Evolutionary conservation across 2,888 invertebrate species (phyloP).

Genomic region (Acheta domesticus): DNA sequence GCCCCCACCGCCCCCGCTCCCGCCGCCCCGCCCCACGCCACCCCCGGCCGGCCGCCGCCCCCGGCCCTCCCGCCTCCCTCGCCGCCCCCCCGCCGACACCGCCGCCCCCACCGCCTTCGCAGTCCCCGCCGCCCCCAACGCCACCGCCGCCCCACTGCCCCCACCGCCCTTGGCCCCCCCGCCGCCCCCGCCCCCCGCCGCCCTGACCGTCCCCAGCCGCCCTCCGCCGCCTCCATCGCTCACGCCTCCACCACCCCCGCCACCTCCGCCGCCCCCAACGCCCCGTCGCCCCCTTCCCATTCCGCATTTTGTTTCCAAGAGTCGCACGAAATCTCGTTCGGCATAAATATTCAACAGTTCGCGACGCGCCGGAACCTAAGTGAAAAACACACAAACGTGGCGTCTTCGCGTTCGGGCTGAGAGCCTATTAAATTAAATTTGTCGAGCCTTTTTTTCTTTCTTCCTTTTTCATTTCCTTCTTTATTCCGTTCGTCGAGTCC

Average conservation of each 20-base stretch:
- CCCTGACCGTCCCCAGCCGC: neutral
- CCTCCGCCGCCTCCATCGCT: too few species aligned
- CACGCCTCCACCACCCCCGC: too few species aligned
- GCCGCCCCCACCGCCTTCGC: too few species aligned
- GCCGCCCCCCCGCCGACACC: neutral
- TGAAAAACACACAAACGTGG: neutral
- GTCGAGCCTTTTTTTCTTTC: neutral
- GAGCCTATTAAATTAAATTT: slow-evolving; percentile 18
- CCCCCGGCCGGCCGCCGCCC: neutral
- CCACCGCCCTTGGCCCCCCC: neutral
- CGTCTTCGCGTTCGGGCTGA: neutral
- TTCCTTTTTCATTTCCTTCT: neutral
- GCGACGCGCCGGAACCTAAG: neutral
- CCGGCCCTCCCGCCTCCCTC: neutral
- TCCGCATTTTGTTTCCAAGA: slow-evolving; percentile 6
- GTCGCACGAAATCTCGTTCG: slow-evolving; percentile 18
- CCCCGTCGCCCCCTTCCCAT: neutral
- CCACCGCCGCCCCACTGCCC: too few species aligned
- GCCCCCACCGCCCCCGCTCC: too few species aligned
- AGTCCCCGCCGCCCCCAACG: too few species aligned
- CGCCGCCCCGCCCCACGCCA: too few species aligned
- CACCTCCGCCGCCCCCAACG: neutral
- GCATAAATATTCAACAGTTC: slow-evolving; percentile 7
- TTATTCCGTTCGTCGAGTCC: neutral
- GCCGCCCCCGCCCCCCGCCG: neutral